These are phyloP conservation scores for Taurulus bubalis DNA, from an alignment of 2,113 vertebrate species.

Conservation along the genomic window DNA sequence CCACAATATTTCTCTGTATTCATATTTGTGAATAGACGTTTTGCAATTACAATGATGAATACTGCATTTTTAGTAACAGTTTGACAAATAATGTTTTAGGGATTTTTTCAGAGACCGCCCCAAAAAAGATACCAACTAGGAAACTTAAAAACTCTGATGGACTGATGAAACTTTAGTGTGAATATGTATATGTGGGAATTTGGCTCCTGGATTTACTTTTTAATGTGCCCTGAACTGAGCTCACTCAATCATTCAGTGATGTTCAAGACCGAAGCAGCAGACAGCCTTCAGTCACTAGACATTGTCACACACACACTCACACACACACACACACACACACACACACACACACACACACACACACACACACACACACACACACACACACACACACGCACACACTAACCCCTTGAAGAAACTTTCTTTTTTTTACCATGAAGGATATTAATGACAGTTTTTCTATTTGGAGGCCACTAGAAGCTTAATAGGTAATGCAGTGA, in stretches of 20 bases:
- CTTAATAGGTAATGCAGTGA: conserved; percentile 70
- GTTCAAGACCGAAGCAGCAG: conserved; percentile 17
- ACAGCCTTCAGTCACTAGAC: conserved; percentile 49
- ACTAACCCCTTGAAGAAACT: conserved; percentile 24
- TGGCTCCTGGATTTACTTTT: conserved; percentile 2
- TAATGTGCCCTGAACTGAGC: conserved; percentile 1
- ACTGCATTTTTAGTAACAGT: not conserved
- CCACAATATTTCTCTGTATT: not conserved
- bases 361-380: not conserved
- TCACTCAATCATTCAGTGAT: conserved; percentile 35
- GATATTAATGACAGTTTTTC: conserved; percentile 72
- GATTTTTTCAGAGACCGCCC: not conserved
- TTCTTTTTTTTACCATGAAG: conserved; percentile 42
- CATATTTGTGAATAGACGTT: not conserved
- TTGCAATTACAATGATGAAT: not conserved
- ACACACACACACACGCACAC: conserved; percentile 16
- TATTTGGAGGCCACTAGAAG: conserved; percentile 49
- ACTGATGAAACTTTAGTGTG: not conserved
- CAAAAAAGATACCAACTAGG: not conserved
- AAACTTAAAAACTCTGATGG: not conserved
- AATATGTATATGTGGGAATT: not conserved
- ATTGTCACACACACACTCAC: not conserved
- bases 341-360: not conserved
- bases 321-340: conserved; percentile 8
- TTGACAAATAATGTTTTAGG: not conserved